phyloP scores from a whole-genome alignment of 2,888 invertebrate genomes.

The Ophonus ardosiacus region DNA sequence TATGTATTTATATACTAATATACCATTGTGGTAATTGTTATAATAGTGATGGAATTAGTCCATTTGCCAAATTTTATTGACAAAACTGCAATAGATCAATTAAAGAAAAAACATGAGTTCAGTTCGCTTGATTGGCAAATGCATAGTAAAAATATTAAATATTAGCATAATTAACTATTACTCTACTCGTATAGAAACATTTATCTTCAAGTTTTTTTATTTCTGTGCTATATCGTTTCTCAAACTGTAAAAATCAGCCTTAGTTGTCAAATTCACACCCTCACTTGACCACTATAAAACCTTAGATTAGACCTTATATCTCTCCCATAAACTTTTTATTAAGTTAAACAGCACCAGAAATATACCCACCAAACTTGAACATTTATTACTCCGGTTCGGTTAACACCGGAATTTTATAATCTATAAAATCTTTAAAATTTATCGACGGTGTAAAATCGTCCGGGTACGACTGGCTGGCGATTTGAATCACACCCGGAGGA shows the following conservation, averaged over 20 bases:
- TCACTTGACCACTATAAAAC: not conserved
- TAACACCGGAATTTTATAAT: slow-evolving; percentile 55
- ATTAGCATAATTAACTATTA: too few species aligned
- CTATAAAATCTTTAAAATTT: slow-evolving; percentile 61
- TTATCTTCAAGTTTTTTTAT: too few species aligned
- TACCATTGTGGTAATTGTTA: too few species aligned
- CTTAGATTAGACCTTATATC: not conserved
- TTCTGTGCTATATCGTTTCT: too few species aligned
- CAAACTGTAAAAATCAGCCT: not conserved
- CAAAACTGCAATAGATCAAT: too few species aligned
- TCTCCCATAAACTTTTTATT: not conserved
- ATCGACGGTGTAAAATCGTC: slow-evolving; percentile 54
- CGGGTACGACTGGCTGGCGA: slow-evolving; percentile 32
- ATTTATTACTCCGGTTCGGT: not conserved
- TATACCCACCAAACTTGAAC: not conserved
- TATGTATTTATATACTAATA: too few species aligned
- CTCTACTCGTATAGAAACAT: too few species aligned
- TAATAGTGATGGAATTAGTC: too few species aligned
- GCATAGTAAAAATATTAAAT: too few species aligned
- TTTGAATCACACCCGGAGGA: slow-evolving; percentile 53
- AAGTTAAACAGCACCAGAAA: not conserved
- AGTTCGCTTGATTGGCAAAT: too few species aligned
- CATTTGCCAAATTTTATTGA: too few species aligned
- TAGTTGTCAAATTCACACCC: not conserved
- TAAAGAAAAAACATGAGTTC: too few species aligned